Evolutionary conservation across 1,140 invertebrate genomes (phyloP).

Genomic region (Drosophila bocqueti): DNA sequence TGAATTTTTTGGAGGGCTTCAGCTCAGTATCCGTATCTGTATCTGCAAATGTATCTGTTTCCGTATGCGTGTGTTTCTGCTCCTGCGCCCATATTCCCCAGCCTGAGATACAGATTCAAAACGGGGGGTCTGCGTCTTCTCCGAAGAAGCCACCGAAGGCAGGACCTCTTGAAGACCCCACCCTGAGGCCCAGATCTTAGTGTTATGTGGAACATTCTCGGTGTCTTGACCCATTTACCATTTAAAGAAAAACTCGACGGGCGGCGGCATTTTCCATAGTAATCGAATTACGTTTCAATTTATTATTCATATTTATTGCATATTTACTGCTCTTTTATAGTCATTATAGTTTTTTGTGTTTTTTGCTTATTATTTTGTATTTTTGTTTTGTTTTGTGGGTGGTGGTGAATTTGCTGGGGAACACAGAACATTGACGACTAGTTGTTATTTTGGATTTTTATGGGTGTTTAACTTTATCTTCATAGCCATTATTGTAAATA

Average conservation of each 20-base stretch:
- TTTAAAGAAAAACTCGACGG: slow-evolving; percentile 13
- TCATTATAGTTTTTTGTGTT: slow-evolving; percentile 39
- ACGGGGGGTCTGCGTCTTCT: background rate
- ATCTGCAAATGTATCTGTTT: background rate
- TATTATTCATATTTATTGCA: slow-evolving; percentile 65
- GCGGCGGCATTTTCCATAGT: slow-evolving; percentile 36
- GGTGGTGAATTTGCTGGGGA: slow-evolving; percentile 44
- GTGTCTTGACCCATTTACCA: slow-evolving; percentile 26
- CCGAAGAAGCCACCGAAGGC: background rate
- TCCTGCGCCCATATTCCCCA: slow-evolving; percentile 32
- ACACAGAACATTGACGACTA: slow-evolving; percentile 61
- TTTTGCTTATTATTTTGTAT: slow-evolving; percentile 19
- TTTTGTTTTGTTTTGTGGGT: slow-evolving; percentile 17
- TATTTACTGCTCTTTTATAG: slow-evolving; percentile 51
- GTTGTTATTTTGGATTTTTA: slow-evolving; percentile 27
- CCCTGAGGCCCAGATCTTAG: slow-evolving; percentile 10
- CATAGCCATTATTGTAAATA: slow-evolving; percentile 50
- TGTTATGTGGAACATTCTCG: slow-evolving; percentile 6
- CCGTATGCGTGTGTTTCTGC: slow-evolving; percentile 19
- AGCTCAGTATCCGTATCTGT: slow-evolving; percentile 29
- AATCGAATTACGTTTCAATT: slow-evolving; percentile 66
- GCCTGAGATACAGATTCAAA: background rate
- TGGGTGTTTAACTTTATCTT: slow-evolving; percentile 25
- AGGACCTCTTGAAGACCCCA: slow-evolving; percentile 17
- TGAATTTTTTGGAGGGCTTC: slow-evolving; percentile 16